Percentiles rank a stretch among this genome's conserved stretches.
Conservation (phyloP, 1,140 invertebrate species). For the Calliopsis andreniformis region DNA sequence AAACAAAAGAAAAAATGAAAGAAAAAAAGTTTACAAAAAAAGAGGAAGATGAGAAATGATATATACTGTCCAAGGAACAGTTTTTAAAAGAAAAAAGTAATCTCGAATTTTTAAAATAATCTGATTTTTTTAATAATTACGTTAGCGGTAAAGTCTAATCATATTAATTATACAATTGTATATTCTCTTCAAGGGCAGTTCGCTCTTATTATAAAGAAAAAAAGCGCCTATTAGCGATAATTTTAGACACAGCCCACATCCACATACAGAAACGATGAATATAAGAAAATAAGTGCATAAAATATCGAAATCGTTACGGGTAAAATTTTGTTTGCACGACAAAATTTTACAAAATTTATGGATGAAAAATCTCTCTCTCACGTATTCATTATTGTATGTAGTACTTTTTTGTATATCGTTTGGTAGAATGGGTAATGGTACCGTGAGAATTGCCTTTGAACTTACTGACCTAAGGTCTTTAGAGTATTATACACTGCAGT, state of each 20-base stretch:
- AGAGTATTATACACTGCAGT: conserved; percentile 57
- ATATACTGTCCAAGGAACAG: conserved; percentile 68
- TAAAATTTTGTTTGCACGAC: conserved; percentile 50
- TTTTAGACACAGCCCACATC: conserved; percentile 66
- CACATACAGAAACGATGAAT: conserved; percentile 58
- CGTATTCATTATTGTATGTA: conserved; percentile 56
- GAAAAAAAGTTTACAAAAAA: conserved; percentile 35
- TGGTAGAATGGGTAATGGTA: conserved; percentile 39
- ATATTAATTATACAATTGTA: conserved; percentile 65
- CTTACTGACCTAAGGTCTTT: conserved; percentile 61
- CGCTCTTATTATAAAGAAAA: conserved; percentile 52
- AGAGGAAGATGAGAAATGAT: conserved; percentile 17
- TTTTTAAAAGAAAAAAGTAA: conserved; percentile 67
- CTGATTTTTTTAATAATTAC: conserved; percentile 72
- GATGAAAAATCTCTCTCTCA: conserved; percentile 9
- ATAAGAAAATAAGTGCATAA: conserved; percentile 60
- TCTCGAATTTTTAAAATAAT: conserved; percentile 68
- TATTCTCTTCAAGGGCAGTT: conserved; percentile 47
- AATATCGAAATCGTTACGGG: conserved; percentile 44
- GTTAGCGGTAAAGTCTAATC: conserved; percentile 71
- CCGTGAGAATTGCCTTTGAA: conserved; percentile 69
- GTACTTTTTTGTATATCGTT: conserved; percentile 49
- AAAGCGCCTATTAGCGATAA: conserved; percentile 72
- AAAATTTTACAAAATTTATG: conserved; percentile 53
- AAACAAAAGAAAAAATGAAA: conserved; percentile 13